Conservation (phyloP, 2,797 vertebrate species). For the Poeciliopsis presidionis region DNA sequence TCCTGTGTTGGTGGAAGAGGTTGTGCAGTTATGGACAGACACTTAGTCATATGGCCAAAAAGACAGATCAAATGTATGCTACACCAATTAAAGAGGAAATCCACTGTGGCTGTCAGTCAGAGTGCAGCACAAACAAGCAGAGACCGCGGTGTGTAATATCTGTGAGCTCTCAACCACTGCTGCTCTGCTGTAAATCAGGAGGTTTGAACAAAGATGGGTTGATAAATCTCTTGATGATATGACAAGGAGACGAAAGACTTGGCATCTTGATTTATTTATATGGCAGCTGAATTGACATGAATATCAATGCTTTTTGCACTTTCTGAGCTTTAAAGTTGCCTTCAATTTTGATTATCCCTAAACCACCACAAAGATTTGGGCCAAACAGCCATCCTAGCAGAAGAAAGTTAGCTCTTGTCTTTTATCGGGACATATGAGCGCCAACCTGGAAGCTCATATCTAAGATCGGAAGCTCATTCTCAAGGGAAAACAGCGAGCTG, state of each 20-base stretch:
- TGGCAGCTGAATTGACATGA: constrained; percentile 36
- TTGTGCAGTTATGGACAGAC: constrained; percentile 32
- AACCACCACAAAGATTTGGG: constrained; percentile 35
- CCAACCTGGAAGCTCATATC: constrained; percentile 44
- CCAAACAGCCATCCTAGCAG: constrained; percentile 39
- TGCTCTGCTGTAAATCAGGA: constrained; percentile 21
- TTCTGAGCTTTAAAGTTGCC: constrained; percentile 37
- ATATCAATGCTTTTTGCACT: constrained; percentile 14
- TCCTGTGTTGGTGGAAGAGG: constrained; percentile 37
- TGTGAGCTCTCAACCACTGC: constrained; percentile 19
- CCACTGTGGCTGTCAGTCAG: constrained; percentile 48
- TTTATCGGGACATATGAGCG: constrained; percentile 59
- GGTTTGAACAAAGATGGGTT: background rate
- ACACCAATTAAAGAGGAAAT: constrained; percentile 36
- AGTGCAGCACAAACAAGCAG: constrained; percentile 40
- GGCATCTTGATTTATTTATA: constrained; percentile 17
- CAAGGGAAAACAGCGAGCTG: constrained; percentile 43
- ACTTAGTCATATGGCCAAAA: constrained; percentile 31
- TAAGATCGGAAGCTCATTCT: constrained; percentile 54
- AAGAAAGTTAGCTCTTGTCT: constrained; percentile 42
- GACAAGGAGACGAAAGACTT: constrained; percentile 11
- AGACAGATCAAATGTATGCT: constrained; percentile 45
- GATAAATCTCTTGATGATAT: constrained; percentile 17
- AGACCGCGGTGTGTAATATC: constrained; percentile 47
- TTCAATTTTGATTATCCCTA: constrained; percentile 47